Conservation (phyloP, 2,888 invertebrate species). For the Azorinus chamasolen region DNA sequence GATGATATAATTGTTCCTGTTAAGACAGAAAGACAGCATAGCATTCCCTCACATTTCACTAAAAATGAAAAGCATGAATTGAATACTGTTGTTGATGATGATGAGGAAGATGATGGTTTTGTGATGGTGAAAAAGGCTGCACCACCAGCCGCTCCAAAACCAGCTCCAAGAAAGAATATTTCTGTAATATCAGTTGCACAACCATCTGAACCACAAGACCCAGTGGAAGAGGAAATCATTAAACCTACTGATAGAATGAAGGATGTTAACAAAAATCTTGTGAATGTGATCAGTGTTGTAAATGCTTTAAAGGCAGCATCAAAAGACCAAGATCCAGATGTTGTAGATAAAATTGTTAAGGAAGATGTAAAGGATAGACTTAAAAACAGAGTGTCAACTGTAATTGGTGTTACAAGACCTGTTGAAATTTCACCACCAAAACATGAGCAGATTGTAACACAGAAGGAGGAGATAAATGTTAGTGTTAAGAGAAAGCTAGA, state of each 20-base stretch:
- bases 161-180: slow-evolving; percentile 30
- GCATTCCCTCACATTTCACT: slow-evolving; percentile 31
- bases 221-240: slow-evolving; percentile 60
- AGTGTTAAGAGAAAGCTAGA: no score
- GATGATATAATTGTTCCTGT: slow-evolving; percentile 55
- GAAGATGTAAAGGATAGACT: slow-evolving; percentile 19
- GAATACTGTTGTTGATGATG: neutral
- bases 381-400: slow-evolving; percentile 7
- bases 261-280: slow-evolving; percentile 43
- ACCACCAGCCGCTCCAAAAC: slow-evolving; percentile 32
- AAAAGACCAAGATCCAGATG: slow-evolving; percentile 50
- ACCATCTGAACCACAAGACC: slow-evolving; percentile 14
- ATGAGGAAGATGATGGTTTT: slow-evolving; percentile 16
- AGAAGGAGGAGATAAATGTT: slow-evolving; percentile 28
- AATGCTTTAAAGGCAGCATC: slow-evolving; percentile 49
- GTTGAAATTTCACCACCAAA: slow-evolving; percentile 42
- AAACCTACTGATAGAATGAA: slow-evolving; percentile 51
- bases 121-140: slow-evolving; percentile 13
- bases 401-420: slow-evolving; percentile 1
- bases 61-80: slow-evolving; percentile 3
- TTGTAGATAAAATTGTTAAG: slow-evolving; percentile 36
- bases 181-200: slow-evolving; percentile 15
- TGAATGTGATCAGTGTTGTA: slow-evolving; percentile 58
- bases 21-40: slow-evolving; percentile 49
- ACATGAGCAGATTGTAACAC: slow-evolving; percentile 37